Percentiles rank a stretch among this genome's conserved stretches.
These are phyloP conservation scores for Bos taurus DNA, from an alignment of 2,113 vertebrate species.

Conservation along the genomic window ARS-UCD2.0 NC_037328.1:91707001-91707500, in stretches of 20 bases:
- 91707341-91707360: neutral
- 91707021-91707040: neutral
- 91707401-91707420: neutral
- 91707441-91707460: neutral
- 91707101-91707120: neutral
- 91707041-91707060: neutral
- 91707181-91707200: neutral
- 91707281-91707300: neutral
- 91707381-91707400: neutral
- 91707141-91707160: neutral
- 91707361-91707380: neutral
- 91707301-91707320: neutral
- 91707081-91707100: neutral
- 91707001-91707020: neutral
- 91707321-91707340: neutral
- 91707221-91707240: neutral
- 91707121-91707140: rapidly evolving
- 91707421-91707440: neutral
- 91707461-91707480: neutral
- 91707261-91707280: neutral
- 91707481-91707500: neutral
- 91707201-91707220: neutral
- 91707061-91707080: rapidly evolving
- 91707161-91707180: rapidly evolving
- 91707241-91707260: rapidly evolving